Evolutionary conservation across 2,888 invertebrate genomes (phyloP).

Genomic region (Petrophora chlorosata): DNA sequence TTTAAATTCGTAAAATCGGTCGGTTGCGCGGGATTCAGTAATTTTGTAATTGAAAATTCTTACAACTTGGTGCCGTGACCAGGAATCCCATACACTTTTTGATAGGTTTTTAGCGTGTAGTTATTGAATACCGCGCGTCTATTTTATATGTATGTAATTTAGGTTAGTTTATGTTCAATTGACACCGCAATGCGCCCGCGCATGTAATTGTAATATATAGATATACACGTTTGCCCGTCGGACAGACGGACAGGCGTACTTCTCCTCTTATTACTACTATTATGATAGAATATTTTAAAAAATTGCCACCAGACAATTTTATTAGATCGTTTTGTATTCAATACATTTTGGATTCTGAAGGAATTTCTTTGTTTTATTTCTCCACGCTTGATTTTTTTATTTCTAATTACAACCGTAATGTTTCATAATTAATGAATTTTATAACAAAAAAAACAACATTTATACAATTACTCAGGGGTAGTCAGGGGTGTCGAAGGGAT

Average conservation of each 20-base stretch:
- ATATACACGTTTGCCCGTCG: slow-evolving; percentile 22
- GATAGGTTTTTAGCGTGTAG: slow-evolving; percentile 9
- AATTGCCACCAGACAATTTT: slow-evolving; percentile 79
- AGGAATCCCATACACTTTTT: background rate
- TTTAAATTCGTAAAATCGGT: slow-evolving; percentile 45
- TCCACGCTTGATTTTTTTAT: background rate
- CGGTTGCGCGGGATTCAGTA: slow-evolving; percentile 31
- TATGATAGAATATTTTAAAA: slow-evolving; percentile 73
- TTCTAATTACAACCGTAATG: no score
- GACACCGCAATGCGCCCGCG: slow-evolving; percentile 42
- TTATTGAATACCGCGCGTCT: slow-evolving; percentile 31
- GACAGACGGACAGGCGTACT: slow-evolving; percentile 39
- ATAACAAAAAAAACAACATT: no score
- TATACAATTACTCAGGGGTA: no score
- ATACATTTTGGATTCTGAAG: slow-evolving; percentile 79
- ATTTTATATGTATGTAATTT: slow-evolving; percentile 54
- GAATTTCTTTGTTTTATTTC: slow-evolving; percentile 43
- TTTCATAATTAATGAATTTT: no score
- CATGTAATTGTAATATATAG: slow-evolving; percentile 49
- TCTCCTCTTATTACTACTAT: slow-evolving; percentile 67
- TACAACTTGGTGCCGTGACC: slow-evolving; percentile 4
- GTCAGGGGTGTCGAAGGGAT: no score
- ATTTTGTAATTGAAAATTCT: background rate
- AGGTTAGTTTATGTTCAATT: slow-evolving; percentile 57
- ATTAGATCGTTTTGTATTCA: slow-evolving; percentile 82